Evolutionary conservation across 2,888 invertebrate species (phyloP).

Genomic region (Stomorhina lunata): DNA sequence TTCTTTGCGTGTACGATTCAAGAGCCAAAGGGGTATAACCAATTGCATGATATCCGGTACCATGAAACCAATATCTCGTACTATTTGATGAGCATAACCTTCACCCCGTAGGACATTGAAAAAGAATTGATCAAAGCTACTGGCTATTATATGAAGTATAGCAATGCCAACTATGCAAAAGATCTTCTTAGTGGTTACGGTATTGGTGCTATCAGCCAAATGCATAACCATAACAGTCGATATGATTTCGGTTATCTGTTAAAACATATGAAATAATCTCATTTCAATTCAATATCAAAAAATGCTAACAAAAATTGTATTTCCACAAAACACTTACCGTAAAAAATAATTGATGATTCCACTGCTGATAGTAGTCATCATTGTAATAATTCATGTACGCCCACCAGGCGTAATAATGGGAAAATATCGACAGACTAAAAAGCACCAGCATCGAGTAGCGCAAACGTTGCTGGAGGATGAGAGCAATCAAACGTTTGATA

Average conservation of each 20-base stretch:
- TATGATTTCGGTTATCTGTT: constrained; percentile 82
- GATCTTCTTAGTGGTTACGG: constrained; percentile 82
- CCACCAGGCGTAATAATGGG: constrained; percentile 87
- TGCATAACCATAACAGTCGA: constrained; percentile 83
- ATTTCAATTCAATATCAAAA: not conserved
- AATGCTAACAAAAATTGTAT: not conserved
- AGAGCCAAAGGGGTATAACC: constrained; percentile 82
- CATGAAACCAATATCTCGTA: constrained; percentile 86
- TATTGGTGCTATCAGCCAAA: constrained; percentile 81
- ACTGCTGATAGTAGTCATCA: constrained; percentile 86
- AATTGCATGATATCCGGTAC: constrained; percentile 84
- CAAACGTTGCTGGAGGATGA: constrained; percentile 81
- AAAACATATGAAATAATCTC: not conserved
- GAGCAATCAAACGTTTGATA: constrained; percentile 81
- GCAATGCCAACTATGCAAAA: constrained; percentile 83
- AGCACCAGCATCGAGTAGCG: constrained; percentile 84
- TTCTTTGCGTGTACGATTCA: constrained; percentile 78
- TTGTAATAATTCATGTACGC: constrained; percentile 86
- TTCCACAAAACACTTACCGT: constrained; percentile 78
- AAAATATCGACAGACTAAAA: constrained; percentile 84
- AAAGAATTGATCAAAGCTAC: constrained; percentile 84
- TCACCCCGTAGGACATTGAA: constrained; percentile 84
- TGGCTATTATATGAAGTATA: constrained; percentile 83
- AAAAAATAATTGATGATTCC: constrained; percentile 86
- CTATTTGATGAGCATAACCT: constrained; percentile 85